phyloP scores from a whole-genome alignment of 2,888 invertebrate species.

The Ctenicera cuprea region DNA sequence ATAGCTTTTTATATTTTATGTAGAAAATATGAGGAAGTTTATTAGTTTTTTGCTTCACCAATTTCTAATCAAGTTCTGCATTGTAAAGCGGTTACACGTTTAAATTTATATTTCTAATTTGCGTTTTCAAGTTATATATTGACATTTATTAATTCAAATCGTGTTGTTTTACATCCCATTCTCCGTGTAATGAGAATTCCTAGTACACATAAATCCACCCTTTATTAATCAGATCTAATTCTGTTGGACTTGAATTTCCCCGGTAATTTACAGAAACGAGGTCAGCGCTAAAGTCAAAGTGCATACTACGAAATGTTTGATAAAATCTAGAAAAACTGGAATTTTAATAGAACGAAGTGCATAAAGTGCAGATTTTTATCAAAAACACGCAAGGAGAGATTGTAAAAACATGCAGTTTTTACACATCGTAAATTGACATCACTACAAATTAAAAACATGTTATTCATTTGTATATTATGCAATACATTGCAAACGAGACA shows the following conservation, averaged over 20 bases:
- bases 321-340: not conserved
- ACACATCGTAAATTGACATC: not conserved
- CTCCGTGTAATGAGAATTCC: too few relatives aligned
- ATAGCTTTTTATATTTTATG: too few relatives aligned
- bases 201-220: too few relatives aligned
- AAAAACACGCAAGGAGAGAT: constrained; percentile 11
- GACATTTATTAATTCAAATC: too few relatives aligned
- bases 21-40: too few relatives aligned
- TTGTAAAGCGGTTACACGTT: too few relatives aligned
- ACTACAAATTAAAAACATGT: constrained; percentile 12
- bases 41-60: too few relatives aligned
- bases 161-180: too few relatives aligned
- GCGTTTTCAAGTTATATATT: too few relatives aligned
- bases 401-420: constrained; percentile 14
- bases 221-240: not conserved
- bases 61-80: too few relatives aligned
- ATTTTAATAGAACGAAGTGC: constrained; percentile 3
- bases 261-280: not conserved
- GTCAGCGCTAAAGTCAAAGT: constrained; percentile 9
- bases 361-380: constrained; percentile 18
- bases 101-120: too few relatives aligned
- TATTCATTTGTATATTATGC: not conserved
- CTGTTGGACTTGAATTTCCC: not conserved
- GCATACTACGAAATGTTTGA: constrained; percentile 4
- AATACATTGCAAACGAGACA: not conserved